A percentile compares a stretch with the other conserved stretches of the same genome.
These are phyloP conservation scores for Pseudochirops corinnae DNA, from an alignment of 2,797 vertebrate species.

Conservation along the genomic window DNA sequence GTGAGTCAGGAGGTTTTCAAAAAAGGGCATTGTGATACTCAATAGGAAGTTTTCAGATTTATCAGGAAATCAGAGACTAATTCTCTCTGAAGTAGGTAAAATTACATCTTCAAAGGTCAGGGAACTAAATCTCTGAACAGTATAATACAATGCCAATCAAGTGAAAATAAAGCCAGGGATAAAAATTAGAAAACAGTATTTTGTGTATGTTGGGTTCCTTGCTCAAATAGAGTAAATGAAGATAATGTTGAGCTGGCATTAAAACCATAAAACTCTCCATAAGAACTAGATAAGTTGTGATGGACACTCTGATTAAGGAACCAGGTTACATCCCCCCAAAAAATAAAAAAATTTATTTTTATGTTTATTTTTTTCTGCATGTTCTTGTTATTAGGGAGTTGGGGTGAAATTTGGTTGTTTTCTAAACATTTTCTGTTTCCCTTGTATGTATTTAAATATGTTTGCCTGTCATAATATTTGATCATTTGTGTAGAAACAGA, in stretches of 20 bases:
- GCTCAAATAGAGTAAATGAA: not conserved
- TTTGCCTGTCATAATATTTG: not conserved
- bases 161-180: not conserved
- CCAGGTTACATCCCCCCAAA: not conserved
- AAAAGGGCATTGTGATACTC: not conserved
- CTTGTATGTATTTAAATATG: not conserved
- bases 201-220: not conserved
- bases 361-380: not conserved
- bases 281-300: not conserved
- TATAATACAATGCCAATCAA: not conserved
- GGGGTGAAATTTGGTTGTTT: not conserved
- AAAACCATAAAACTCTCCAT: not conserved
- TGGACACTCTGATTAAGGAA: not conserved
- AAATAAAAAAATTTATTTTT: not conserved
- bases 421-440: not conserved
- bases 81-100: not conserved
- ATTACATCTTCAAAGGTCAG: not conserved
- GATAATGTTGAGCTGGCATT: not conserved
- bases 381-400: not conserved
- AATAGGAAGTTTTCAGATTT: not conserved
- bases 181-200: not conserved
- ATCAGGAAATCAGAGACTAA: not conserved
- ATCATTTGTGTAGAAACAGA: not conserved
- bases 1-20: not conserved
- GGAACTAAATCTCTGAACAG: not conserved